Percentiles rank a stretch among this genome's conserved stretches.
These are phyloP conservation scores for Electrophaes corylata DNA, from an alignment of 2,888 invertebrate species.

Conservation along the genomic window DNA sequence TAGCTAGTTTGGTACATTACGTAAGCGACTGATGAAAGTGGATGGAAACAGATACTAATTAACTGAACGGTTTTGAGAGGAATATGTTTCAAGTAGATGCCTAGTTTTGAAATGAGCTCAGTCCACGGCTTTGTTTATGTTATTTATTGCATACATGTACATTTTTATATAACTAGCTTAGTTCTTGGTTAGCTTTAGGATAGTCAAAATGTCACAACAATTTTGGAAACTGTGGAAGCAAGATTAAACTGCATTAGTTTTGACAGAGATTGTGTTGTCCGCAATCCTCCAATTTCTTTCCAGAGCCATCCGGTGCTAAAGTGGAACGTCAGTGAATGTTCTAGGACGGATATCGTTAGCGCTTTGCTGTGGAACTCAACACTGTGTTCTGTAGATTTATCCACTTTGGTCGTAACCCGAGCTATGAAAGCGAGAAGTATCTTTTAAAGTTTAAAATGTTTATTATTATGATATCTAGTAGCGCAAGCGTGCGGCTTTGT, in stretches of 20 bases:
- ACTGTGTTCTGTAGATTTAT: constrained; percentile 2
- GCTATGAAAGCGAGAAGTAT: constrained; percentile 4
- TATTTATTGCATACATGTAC: too few species aligned
- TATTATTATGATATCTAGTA: constrained; percentile 3
- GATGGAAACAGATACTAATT: neutral
- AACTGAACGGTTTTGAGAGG: neutral
- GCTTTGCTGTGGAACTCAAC: neutral
- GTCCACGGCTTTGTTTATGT: neutral
- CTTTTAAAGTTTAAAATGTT: neutral
- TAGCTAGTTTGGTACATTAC: neutral
- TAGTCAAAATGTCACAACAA: neutral
- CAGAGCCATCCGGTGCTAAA: constrained; percentile 5
- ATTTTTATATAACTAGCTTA: too few species aligned
- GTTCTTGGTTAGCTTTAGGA: too few species aligned
- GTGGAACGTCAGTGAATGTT: neutral
- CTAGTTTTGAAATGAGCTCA: neutral
- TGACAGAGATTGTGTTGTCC: neutral
- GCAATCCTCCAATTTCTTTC: neutral
- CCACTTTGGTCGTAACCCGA: neutral
- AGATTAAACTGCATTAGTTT: neutral
- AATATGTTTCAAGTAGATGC: neutral
- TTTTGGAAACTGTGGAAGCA: neutral
- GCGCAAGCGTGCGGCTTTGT: too few species aligned
- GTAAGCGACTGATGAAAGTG: neutral
- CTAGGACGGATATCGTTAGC: constrained; percentile 16